Evolutionary conservation across 1,140 invertebrate species (phyloP), one percentile per base, ranked within the genome.

Genomic region (Brachystomella parvula): DNA sequence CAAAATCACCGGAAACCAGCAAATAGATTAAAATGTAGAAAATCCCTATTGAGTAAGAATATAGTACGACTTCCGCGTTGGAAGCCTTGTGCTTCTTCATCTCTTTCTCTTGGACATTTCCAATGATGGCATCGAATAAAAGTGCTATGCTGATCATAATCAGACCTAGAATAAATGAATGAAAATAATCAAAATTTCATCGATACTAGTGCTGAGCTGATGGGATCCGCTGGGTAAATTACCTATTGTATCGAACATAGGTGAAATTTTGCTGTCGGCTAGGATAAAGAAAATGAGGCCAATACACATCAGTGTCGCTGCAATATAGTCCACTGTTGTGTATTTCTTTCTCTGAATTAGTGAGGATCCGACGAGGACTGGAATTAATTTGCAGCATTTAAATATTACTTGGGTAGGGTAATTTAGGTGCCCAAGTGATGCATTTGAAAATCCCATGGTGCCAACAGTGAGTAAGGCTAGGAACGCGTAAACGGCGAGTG

Each of bases 361-460:
- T 70, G 96, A 89, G 68, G 92, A 90, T 53, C 94, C 94, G 68
- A 94, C 85, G 72, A 97, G 83, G 0, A 96, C 94, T 2, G 95
- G 95, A 73, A 97, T 94, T 0, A 98, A 81, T 80, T 98, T 98
- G 76, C 95, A 98, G 76, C 93, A 96, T 79, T 94, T 94, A 76
- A 94, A 94, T 72, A 94, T 93, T n/a, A 94, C 85, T 79, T 89
- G 83, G 1, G 91, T 94, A 24, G 95, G 94, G 79, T 96, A 98
- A 78, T 97, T 98, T 0, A 98, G 79, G 78, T 96, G 96, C 47
- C 89, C 92, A n/a, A 97, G 80, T 3, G 93, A 94, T 15, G 92
- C 86, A 80, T 98, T 97, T 2, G 94, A 96, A 72, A 97, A 84
- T 0, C 92, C 92, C 92, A 98, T 98, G 15, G 94, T 97, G 0